phyloP scores from a whole-genome alignment of 2,797 vertebrate genomes.

The Phaenicophaeus curvirostris region DNA sequence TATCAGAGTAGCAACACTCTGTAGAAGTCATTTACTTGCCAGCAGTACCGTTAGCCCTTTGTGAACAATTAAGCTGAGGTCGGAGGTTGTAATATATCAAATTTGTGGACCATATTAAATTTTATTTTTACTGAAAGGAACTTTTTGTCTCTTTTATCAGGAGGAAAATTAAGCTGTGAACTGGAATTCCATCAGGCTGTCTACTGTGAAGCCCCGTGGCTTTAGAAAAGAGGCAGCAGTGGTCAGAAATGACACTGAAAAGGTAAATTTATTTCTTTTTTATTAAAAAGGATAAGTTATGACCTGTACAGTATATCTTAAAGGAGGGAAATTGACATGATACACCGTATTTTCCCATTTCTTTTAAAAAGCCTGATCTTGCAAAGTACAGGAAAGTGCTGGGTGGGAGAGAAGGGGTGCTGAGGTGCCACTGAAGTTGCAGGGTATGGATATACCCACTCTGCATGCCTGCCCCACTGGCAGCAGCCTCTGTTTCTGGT shows the following conservation, averaged over 20 bases:
- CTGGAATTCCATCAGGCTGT: slow-evolving; percentile 73
- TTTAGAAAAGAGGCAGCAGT: slow-evolving; percentile 62
- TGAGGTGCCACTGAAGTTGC: not conserved
- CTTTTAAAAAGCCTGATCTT: not conserved
- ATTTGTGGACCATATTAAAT: slow-evolving; percentile 68
- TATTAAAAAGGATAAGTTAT: slow-evolving; percentile 75
- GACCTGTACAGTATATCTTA: slow-evolving; percentile 60
- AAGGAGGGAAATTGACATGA: not conserved
- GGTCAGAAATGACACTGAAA: slow-evolving; percentile 57
- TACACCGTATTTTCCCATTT: slow-evolving; percentile 35
- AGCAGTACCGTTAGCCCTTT: slow-evolving; percentile 66
- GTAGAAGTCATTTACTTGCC: slow-evolving; percentile 72
- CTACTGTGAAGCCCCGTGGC: slow-evolving; percentile 63
- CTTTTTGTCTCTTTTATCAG: slow-evolving; percentile 74
- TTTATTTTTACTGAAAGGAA: slow-evolving; percentile 77
- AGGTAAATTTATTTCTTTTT: slow-evolving; percentile 74
- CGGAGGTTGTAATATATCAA: slow-evolving; percentile 71
- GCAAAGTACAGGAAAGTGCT: not conserved
- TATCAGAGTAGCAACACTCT: slow-evolving; percentile 61
- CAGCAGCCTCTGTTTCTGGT: not conserved
- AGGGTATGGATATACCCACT: not conserved
- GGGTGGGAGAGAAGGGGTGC: not conserved
- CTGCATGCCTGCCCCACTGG: not conserved
- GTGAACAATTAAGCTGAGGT: slow-evolving; percentile 76
- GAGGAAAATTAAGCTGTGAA: slow-evolving; percentile 75